Conservation (phyloP, 2,888 invertebrate genomes). For the Protodeltote pygarga region DNA sequence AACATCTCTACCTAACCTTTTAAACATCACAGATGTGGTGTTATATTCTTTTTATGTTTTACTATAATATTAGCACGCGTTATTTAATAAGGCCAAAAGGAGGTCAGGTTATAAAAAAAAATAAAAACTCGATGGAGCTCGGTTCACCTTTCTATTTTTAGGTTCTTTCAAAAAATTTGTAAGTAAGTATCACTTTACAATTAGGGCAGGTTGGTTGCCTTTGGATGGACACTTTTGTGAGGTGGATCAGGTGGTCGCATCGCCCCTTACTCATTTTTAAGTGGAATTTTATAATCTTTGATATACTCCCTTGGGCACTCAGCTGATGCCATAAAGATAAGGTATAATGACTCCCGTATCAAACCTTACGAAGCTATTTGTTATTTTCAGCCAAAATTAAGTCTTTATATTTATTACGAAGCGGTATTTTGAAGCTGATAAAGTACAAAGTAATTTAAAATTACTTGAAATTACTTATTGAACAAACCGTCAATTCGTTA, state of each 20-base stretch:
- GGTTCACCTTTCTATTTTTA: slow-evolving; percentile 11
- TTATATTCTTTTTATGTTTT: no score
- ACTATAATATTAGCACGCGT: no score
- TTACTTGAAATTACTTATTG: no score
- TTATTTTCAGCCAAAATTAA: slow-evolving; percentile 4
- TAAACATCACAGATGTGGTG: no score
- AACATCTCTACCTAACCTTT: no score
- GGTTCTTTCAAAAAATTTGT: slow-evolving; percentile 6
- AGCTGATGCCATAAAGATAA: slow-evolving; percentile 21
- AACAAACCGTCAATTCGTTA: no score
- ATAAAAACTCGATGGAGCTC: slow-evolving; percentile 8
- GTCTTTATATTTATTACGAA: slow-evolving; percentile 1
- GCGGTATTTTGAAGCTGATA: no score
- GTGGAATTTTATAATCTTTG: slow-evolving; percentile 33
- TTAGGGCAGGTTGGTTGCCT: slow-evolving; percentile 26
- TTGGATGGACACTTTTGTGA: slow-evolving; percentile 22
- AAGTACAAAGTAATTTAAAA: no score
- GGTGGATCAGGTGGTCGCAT: slow-evolving; percentile 33
- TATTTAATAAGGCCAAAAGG: no score
- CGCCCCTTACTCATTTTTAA: slow-evolving; percentile 32
- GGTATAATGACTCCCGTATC: slow-evolving; percentile 5
- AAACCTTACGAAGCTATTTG: slow-evolving; percentile 7
- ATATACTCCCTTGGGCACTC: slow-evolving; percentile 22
- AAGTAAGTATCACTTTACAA: slow-evolving; percentile 32
- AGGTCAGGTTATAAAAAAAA: no score